phyloP scores from a whole-genome alignment of 2,113 vertebrate genomes.

The Pyrgilauda ruficollis region DNA sequence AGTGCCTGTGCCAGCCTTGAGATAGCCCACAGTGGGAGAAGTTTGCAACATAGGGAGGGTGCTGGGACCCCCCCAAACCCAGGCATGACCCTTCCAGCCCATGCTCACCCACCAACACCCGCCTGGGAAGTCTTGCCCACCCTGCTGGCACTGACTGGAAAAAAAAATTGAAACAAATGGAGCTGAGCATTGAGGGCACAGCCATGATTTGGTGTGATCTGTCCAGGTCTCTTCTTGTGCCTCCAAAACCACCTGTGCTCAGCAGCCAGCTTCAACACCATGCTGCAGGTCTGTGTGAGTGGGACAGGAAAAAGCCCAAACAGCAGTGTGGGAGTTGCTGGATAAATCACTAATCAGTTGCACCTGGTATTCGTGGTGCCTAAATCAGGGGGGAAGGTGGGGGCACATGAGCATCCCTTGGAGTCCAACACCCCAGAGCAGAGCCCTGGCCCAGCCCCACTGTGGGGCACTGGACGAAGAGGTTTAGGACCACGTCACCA shows the following conservation, averaged over 20 bases:
- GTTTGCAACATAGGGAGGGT: not conserved
- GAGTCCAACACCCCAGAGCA: not conserved
- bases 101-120: fast-evolving
- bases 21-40: not conserved
- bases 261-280: fast-evolving
- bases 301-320: not conserved
- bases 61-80: no score
- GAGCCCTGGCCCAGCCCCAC: not conserved
- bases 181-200: not conserved
- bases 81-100: not conserved
- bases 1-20: fast-evolving
- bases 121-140: not conserved
- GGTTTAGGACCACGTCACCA: fast-evolving
- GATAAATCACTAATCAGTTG: not conserved
- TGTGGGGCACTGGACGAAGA: not conserved
- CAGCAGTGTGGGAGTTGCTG: not conserved
- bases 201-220: not conserved
- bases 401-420: fast-evolving
- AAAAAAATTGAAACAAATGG: not conserved
- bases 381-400: fast-evolving
- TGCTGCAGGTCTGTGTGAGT: fast-evolving
- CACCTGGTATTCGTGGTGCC: not conserved
- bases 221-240: not conserved
- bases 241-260: not conserved
- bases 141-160: not conserved